Conservation (phyloP, 1,140 invertebrate species). For the Drosophila parvula region DNA sequence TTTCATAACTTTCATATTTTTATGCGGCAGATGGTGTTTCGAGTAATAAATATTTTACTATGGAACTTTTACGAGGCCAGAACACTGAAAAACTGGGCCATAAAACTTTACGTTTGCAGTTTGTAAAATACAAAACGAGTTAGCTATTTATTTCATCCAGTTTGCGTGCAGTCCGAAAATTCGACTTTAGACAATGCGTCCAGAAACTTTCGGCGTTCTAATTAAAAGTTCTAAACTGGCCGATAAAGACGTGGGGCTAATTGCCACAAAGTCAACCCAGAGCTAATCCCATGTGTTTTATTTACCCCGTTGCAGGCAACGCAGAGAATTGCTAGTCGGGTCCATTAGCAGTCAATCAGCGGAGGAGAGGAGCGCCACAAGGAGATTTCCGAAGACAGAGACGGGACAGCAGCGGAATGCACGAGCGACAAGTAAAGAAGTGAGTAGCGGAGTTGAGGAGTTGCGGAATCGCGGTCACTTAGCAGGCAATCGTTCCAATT, state of each 20-base stretch:
- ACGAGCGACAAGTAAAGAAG: conserved; percentile 83
- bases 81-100: conserved; percentile 14
- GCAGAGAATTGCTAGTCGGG: conserved; percentile 61
- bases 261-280: conserved; percentile 37
- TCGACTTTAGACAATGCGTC: conserved; percentile 2
- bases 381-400: conserved; percentile 8
- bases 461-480: conserved; percentile 10
- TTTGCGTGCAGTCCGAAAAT: conserved; percentile 11
- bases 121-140: conserved; percentile 11
- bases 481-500: conserved; percentile 18
- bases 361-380: conserved; percentile 21
- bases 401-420: conserved; percentile 49
- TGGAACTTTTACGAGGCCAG: conserved; percentile 19
- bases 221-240: conserved; percentile 72
- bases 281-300: conserved; percentile 23
- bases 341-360: conserved; percentile 41
- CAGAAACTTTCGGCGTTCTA: conserved; percentile 58
- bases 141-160: conserved; percentile 19
- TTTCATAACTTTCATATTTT: conserved; percentile 12
- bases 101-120: conserved; percentile 27
- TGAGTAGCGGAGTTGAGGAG: conserved; percentile 35
- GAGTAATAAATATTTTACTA: conserved; percentile 30
- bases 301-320: conserved; percentile 49
- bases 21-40: conserved; percentile 17
- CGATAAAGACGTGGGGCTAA: conserved; percentile 49